Conservation (phyloP, 2,888 invertebrate species). For the Xanthia togata region DNA sequence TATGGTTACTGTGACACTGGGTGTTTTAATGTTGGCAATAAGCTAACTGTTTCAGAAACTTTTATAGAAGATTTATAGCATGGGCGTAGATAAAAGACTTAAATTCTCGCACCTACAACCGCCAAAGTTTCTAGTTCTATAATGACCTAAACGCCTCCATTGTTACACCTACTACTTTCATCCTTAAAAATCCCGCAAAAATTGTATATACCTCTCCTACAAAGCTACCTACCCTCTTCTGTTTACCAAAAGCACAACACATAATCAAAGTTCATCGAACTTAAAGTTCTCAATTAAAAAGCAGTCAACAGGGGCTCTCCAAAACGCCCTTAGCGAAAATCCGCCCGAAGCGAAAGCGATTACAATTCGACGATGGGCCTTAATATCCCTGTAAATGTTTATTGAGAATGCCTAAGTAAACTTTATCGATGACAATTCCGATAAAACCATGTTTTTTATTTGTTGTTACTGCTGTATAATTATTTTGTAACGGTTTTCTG, state of each 20-base stretch:
- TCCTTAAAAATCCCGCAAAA: neutral
- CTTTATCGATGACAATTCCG: slow-evolving; percentile 79
- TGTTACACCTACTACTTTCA: neutral
- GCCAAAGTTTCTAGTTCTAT: neutral
- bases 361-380: slow-evolving; percentile 68
- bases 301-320: slow-evolving; percentile 73
- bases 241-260: slow-evolving; percentile 57
- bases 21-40: no score
- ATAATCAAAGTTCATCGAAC: slow-evolving; percentile 71
- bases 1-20: no score
- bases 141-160: neutral
- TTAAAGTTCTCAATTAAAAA: slow-evolving; percentile 79
- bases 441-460: slow-evolving; percentile 64
- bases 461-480: slow-evolving; percentile 56
- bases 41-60: no score
- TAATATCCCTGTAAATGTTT: slow-evolving; percentile 77
- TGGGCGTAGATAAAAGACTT: no score
- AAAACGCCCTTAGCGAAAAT: slow-evolving; percentile 68
- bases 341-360: slow-evolving; percentile 81
- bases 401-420: slow-evolving; percentile 80
- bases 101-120: neutral
- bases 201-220: slow-evolving; percentile 8
- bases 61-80: no score
- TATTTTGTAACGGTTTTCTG: slow-evolving; percentile 63
- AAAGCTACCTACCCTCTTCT: slow-evolving; percentile 30